Conservation (phyloP, 1,140 invertebrate genomes). For the Liolophura sinensis region DNA sequence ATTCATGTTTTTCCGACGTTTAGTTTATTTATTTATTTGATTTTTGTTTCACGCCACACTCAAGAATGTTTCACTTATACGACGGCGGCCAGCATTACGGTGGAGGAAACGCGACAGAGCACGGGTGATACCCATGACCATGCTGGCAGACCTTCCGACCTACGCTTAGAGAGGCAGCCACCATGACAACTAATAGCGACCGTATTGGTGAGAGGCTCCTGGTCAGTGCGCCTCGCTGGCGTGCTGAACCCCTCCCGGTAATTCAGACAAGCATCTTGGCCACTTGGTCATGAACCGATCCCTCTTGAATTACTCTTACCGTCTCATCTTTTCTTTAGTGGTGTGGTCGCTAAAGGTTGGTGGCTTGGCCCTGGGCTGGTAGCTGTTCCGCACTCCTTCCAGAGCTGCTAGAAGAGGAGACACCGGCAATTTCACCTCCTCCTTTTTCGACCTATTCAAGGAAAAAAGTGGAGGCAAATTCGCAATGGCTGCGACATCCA, state of each 20-base stretch:
- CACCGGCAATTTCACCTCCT: background rate
- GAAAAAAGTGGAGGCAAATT: background rate
- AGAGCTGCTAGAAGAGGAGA: background rate
- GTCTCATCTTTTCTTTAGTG: constrained; percentile 43
- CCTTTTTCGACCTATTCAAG: constrained; percentile 5
- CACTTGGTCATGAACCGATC: background rate
- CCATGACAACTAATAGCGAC: too few species aligned
- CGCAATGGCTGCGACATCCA: constrained; percentile 5
- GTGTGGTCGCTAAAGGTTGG: constrained; percentile 34
- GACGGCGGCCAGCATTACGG: too few species aligned
- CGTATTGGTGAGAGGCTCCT: background rate
- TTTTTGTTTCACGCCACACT: too few species aligned
- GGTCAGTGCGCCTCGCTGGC: background rate
- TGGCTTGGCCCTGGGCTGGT: constrained; percentile 6
- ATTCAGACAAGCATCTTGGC: background rate
- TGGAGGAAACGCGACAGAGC: too few species aligned
- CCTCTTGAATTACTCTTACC: constrained; percentile 18
- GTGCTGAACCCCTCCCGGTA: background rate
- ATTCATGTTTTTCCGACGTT: too few species aligned
- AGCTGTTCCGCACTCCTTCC: background rate
- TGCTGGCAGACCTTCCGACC: too few species aligned
- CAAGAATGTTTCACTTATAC: too few species aligned
- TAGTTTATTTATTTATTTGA: too few species aligned
- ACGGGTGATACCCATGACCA: too few species aligned
- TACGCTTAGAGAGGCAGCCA: too few species aligned